Conservation (phyloP, 2,113 vertebrate species). For the Alces alces region DNA sequence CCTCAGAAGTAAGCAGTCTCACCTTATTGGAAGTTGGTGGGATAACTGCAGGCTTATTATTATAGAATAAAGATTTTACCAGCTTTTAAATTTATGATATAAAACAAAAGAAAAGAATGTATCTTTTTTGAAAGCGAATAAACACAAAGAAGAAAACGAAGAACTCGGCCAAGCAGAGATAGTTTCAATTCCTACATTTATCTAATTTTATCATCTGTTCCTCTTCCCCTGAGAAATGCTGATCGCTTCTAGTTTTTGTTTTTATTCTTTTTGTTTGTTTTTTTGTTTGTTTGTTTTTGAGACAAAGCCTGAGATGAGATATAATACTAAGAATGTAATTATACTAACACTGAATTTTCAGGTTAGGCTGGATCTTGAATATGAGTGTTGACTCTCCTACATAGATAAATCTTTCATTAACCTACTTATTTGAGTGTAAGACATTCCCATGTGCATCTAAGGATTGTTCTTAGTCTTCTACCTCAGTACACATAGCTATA, state of each 20-base stretch:
- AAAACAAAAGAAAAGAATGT: not conserved
- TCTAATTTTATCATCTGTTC: not conserved
- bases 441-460: not conserved
- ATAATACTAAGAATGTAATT: not conserved
- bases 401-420: not conserved
- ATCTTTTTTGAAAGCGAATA: not conserved
- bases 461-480: not conserved
- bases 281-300: not conserved
- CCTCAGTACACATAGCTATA: not conserved
- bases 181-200: not conserved
- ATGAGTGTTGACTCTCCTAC: not conserved
- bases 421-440: not conserved
- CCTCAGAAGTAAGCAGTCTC: not conserved
- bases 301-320: not conserved
- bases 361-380: not conserved
- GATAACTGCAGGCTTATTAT: not conserved
- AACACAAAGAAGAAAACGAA: not conserved
- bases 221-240: not conserved
- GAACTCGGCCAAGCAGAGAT: not conserved
- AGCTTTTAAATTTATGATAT: not conserved
- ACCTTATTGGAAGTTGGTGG: not conserved
- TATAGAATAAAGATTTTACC: not conserved
- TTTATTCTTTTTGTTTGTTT: not conserved
- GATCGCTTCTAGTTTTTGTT: not conserved
- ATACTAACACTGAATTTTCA: not conserved